Base-by-base conservation (phyloP, 2,888 invertebrate species). In the Elgonia sp. region DNA sequence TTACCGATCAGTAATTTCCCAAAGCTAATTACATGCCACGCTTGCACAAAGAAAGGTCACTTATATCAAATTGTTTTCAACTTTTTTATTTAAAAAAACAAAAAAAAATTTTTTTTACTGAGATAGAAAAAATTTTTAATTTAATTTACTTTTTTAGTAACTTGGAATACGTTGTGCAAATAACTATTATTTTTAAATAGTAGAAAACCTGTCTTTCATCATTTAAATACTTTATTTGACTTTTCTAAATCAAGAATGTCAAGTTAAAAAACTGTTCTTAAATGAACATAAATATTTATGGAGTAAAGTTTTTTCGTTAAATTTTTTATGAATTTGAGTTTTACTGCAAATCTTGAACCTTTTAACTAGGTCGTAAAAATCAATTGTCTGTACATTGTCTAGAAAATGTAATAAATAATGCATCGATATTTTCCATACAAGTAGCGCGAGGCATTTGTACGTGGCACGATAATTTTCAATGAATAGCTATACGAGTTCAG, bases 381-480 rank as follows among this genome's bases (percentile, higher is more conserved):
- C 63, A 84, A 72, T 77, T 37, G 42, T 10, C 46, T 37, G 63
- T 62, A 50, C 90, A 92, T 93, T 92, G 92, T 93, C 93, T 93
- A 91, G 91, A 83, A 88, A 87, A 82, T 77, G 87, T 91, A 89
- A 93, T 93, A 92, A 92, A 93, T 93, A 93, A 93, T 93, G 92
- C 90, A 93, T 93, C 89, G 89, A 92, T 91, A 90, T 91, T 91
- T 91, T 89, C 90, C 89, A 89, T 87, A 86, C 91, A 90, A 90
- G 90, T 89, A 89, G 86, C 73, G 69, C 90, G 91, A 91, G 91
- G 89, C 90, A 92, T 91, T 91, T 91, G 86, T 89, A 90, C 88
- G 89, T 90, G 91, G 90, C 91, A 89, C 89, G 89, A 89, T 89
- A 84, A 86, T 83, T 88, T 88, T 83, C 86, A 84, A 67, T 81